phyloP scores from a whole-genome alignment of 2,797 vertebrate species.

The Eulemur rubriventer region DNA sequence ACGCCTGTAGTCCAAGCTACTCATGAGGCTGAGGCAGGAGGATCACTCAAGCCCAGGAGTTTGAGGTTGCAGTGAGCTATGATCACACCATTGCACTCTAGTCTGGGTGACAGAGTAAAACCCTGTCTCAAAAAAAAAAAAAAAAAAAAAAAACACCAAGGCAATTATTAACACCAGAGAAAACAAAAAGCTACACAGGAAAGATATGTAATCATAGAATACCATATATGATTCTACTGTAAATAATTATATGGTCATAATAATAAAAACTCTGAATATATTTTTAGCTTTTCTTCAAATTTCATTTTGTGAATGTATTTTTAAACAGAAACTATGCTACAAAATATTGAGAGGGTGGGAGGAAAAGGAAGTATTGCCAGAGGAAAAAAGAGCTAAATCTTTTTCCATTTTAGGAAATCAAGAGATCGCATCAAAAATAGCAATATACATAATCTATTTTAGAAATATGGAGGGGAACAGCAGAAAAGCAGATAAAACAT shows the following conservation, averaged over 20 bases:
- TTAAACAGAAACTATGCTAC: constrained; percentile 6
- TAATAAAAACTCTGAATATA: background rate
- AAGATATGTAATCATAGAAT: background rate
- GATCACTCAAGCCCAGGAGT: no score
- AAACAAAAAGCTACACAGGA: background rate
- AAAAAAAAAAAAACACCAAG: background rate
- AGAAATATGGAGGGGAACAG: background rate
- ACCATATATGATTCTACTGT: background rate
- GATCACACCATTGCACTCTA: no score
- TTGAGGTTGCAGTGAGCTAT: no score
- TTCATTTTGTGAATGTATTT: constrained; percentile 21
- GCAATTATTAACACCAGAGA: background rate
- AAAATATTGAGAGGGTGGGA: background rate
- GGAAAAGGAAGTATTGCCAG: background rate
- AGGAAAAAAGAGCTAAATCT: constrained; percentile 33
- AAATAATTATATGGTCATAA: background rate
- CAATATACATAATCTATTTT: constrained; percentile 1
- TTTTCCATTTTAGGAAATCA: constrained; percentile 15
- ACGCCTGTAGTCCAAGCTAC: background rate
- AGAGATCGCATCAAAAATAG: background rate
- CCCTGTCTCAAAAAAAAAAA: no score
- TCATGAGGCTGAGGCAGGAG: background rate
- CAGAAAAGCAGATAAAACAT: background rate
- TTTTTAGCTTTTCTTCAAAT: constrained; percentile 12
- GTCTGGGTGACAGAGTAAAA: no score